phyloP scores from a whole-genome alignment of 1,140 invertebrate genomes.

The Heliothis subflexa region DNA sequence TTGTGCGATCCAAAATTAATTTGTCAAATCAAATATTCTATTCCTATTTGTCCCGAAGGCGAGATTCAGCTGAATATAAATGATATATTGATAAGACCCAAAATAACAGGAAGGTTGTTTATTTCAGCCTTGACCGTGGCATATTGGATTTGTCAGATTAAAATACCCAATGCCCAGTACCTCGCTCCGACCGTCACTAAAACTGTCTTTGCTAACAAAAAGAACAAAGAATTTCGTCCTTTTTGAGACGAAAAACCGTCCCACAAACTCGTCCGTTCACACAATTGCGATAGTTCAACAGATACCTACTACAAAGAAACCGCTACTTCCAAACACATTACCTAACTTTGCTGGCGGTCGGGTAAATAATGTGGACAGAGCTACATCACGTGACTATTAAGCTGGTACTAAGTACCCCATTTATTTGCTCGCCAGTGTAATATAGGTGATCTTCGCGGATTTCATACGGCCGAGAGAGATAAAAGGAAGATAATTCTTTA shows the following conservation, averaged over 20 bases:
- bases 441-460: conserved; percentile 50
- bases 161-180: not conserved
- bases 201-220: not conserved
- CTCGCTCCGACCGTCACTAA: not conserved
- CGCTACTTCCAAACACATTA: conserved; percentile 26
- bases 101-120: conserved; percentile 13
- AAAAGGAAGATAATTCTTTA: conserved; percentile 51
- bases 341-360: conserved; percentile 14
- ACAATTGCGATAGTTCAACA: conserved; percentile 30
- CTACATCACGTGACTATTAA: conserved; percentile 43
- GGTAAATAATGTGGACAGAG: conserved; percentile 32
- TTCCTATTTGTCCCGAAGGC: conserved; percentile 12
- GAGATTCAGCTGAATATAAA: conserved; percentile 9
- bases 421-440: conserved; percentile 51
- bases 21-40: conserved; percentile 10
- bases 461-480: conserved; percentile 42
- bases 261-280: not conserved
- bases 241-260: conserved; percentile 11
- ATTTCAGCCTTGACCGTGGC: conserved; percentile 8
- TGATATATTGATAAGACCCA: conserved; percentile 6
- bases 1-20: not conserved
- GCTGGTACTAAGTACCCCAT: conserved; percentile 43
- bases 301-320: conserved; percentile 32
- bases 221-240: not conserved
- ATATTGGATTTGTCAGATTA: not conserved